Evolutionary conservation across 2,797 vertebrate genomes (phyloP).

Genomic region (Brachyrhaphis roseni): DNA sequence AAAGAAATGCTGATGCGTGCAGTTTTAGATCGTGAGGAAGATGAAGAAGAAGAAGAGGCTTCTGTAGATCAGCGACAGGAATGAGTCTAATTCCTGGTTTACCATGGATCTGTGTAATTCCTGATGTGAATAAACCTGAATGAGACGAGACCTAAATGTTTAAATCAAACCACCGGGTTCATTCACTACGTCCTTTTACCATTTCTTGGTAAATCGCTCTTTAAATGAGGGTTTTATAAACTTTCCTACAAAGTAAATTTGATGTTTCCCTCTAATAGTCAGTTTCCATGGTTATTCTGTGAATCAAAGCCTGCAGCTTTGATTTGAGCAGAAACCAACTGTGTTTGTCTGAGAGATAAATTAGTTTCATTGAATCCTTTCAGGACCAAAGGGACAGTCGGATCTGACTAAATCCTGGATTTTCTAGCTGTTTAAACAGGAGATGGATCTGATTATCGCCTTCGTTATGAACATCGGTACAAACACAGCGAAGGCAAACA

Average conservation of each 20-base stretch:
- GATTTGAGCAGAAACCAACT: background rate
- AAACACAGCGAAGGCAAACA: slow-evolving; percentile 15
- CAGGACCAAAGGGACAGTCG: background rate
- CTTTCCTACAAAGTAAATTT: background rate
- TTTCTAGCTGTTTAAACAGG: background rate
- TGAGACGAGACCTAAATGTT: background rate
- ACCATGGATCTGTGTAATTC: background rate
- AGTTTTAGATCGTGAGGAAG: slow-evolving; percentile 46
- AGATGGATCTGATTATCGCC: background rate
- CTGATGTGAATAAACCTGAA: background rate
- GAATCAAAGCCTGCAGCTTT: background rate
- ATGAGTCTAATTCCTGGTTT: slow-evolving; percentile 51
- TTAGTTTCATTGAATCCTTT: background rate
- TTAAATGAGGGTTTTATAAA: background rate
- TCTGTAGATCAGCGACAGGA: slow-evolving; percentile 37
- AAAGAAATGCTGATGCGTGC: slow-evolving; percentile 45
- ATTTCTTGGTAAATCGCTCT: background rate
- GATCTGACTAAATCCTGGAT: slow-evolving; percentile 14
- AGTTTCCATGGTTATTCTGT: background rate
- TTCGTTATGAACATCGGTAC: background rate
- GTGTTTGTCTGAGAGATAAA: background rate
- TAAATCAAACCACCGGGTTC: too few relatives aligned
- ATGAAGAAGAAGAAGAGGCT: slow-evolving; percentile 25
- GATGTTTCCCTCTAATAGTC: background rate
- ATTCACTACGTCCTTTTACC: too few relatives aligned